Evolutionary conservation across 2,888 invertebrate genomes (phyloP), one percentile per base, ranked within the genome.

Genomic region (Agrochola litura): DNA sequence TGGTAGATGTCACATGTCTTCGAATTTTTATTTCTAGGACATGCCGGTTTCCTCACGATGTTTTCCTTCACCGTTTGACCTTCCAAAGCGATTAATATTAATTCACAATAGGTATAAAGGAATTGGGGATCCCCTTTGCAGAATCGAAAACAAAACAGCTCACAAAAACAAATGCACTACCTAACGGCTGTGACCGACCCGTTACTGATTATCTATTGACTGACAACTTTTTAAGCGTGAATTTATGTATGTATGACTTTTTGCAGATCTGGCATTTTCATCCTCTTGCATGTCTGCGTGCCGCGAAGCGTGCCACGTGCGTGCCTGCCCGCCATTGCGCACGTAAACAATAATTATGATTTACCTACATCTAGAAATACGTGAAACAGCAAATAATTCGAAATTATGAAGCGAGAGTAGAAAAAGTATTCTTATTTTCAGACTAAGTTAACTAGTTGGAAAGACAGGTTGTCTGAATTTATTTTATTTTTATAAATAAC

Each of bases 271-370:
- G 65, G 66, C 43, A 76, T 76, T 79, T 73, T 68, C 37, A 66
- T 60, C 56, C 60, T 37, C 30, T 41, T 19, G 68, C 63, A 65
- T 74, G 43, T 66, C 8, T 60, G 72, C 67, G 30, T 52, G 56
- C 76, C 58, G 56, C 30, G 66, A 65, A 79, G 72, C 76, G 76
- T 73, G 60, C 37, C 25, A 3, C 58, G 65, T 79, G 86, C 87
- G 87, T 88, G 87, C 54, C 64, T 37, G 69, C 19, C 58, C 8
- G 65, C 81, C 63, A 49, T 65, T 63, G 46, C 49, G 73, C 65
- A 77, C 72, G 64, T 84, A 76, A 83, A 77, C 85, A n/a, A n/a
- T n/a, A n/a, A 77, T 56, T 72, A 65, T 74, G 77, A 85, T 88
- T 80, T 88, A n/a, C n/a, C n/a, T n/a, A 76, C 54, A 73, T 77